Conservation (phyloP, 2,888 invertebrate species). For the Drosophila fulvimacula region DNA sequence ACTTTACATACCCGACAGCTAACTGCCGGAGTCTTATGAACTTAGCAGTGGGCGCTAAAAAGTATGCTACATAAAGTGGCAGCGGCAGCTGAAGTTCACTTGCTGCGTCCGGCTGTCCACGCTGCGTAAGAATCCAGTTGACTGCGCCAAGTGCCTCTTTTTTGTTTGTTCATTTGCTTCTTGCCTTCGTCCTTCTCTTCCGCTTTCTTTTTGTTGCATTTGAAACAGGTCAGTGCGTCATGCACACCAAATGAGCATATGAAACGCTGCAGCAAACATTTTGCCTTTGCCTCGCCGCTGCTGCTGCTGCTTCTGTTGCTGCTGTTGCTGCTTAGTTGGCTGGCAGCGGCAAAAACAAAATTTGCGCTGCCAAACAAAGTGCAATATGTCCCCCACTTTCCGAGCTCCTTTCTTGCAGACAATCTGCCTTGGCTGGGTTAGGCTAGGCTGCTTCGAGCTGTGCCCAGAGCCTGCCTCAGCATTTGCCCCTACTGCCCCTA, state of each 20-base stretch:
- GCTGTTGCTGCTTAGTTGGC: slow-evolving; percentile 13
- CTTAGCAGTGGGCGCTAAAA: slow-evolving; percentile 47
- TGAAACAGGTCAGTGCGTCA: slow-evolving; percentile 78
- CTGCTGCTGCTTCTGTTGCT: not conserved
- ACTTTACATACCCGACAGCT: slow-evolving; percentile 13
- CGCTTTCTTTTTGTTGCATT: slow-evolving; percentile 53
- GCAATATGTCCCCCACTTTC: slow-evolving; percentile 5
- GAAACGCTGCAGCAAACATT: slow-evolving; percentile 34
- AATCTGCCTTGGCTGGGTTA: not conserved
- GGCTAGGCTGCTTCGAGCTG: not conserved
- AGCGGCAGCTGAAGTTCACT: slow-evolving; percentile 17
- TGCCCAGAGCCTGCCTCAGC: not conserved
- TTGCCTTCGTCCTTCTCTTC: not conserved
- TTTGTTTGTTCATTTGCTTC: slow-evolving; percentile 30
- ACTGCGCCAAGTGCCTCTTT: slow-evolving; percentile 60
- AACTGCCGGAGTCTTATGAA: slow-evolving; percentile 31
- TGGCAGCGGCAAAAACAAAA: slow-evolving; percentile 22
- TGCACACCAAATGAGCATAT: slow-evolving; percentile 80
- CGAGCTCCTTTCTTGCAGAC: not conserved
- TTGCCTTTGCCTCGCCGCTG: not conserved
- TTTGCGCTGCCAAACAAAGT: slow-evolving; percentile 35
- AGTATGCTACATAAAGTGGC: slow-evolving; percentile 46
- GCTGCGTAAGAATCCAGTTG: slow-evolving; percentile 52
- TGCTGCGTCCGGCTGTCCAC: slow-evolving; percentile 12
- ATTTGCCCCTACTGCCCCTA: not conserved